A percentile compares a stretch with the other conserved stretches of the same genome.
phyloP scores from a whole-genome alignment of 1,140 invertebrate species.

The Oscheius sp. region DNA sequence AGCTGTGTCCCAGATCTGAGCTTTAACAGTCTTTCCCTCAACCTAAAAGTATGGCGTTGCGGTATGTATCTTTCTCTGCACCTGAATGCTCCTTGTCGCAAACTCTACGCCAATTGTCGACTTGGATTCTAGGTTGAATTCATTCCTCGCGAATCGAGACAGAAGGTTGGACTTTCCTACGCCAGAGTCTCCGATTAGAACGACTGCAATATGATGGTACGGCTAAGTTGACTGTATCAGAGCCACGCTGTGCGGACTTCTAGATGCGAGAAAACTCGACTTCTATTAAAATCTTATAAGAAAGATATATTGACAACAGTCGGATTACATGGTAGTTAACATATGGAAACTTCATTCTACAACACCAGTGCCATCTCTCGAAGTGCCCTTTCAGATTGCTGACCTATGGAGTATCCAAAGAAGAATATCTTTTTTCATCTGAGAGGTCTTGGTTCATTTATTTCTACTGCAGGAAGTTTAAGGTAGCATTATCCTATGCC shows the following conservation, averaged over 20 bases:
- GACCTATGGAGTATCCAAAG: no score
- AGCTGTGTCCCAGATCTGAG: constrained; percentile 98
- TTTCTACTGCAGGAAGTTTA: no score
- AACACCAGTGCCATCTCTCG: no score
- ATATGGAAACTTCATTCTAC: neutral
- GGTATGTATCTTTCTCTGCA: constrained; percentile 55
- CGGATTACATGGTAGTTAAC: neutral
- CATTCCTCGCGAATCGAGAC: constrained; percentile 96
- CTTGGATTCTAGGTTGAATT: constrained; percentile 99
- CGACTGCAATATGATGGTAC: constrained; percentile 80
- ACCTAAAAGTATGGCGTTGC: constrained; percentile 66
- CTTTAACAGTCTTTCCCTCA: constrained; percentile 91
- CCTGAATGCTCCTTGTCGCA: constrained; percentile 93
- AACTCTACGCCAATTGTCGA: constrained; percentile 99
- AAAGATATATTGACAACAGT: no score
- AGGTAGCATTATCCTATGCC: no score
- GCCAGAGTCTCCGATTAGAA: constrained; percentile 96
- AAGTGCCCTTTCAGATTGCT: no score
- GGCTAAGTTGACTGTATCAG: no score
- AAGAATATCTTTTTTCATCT: no score
- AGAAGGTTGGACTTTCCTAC: constrained; percentile 98
- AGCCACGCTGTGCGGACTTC: no score
- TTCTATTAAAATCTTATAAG: no score
- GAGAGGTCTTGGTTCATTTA: no score
- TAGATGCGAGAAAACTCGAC: no score